Evolutionary conservation across 2,113 vertebrate species (phyloP).

Genomic region (Nyctereutes procyonoides): DNA sequence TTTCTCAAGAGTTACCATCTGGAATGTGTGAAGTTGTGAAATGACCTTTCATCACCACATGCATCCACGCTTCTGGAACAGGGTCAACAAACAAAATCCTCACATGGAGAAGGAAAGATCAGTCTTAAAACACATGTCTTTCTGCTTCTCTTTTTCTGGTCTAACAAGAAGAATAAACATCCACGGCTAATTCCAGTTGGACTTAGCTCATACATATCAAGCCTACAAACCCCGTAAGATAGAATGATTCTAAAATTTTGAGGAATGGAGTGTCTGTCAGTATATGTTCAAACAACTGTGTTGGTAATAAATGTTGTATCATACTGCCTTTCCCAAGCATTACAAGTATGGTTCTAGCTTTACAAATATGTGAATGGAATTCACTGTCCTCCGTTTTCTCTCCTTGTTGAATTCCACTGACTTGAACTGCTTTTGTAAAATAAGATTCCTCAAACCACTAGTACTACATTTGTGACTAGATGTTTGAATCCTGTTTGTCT

Average conservation of each 20-base stretch:
- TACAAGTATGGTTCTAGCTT: neutral
- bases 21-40: constrained; percentile 78
- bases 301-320: neutral
- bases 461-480: constrained; percentile 1
- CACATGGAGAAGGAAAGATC: constrained; percentile 29
- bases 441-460: neutral
- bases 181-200: neutral
- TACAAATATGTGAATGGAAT: neutral
- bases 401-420: constrained; percentile 46
- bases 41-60: constrained; percentile 74
- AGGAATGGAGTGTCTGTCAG: neutral
- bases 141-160: constrained; percentile 9
- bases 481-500: constrained; percentile 27
- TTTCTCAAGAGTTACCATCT: constrained; percentile 79
- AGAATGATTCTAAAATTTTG: neutral
- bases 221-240: neutral
- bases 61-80: constrained; percentile 65
- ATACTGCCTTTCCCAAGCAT: neutral
- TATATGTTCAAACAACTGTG: neutral
- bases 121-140: neutral
- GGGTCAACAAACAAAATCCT: constrained; percentile 68
- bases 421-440: constrained; percentile 47
- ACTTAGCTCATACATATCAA: constrained; percentile 6
- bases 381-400: neutral
- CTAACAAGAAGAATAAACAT: neutral